These are phyloP conservation scores for Acanthacorydalis orientalis DNA, from an alignment of 2,888 invertebrate genomes.

Conservation along the genomic window DNA sequence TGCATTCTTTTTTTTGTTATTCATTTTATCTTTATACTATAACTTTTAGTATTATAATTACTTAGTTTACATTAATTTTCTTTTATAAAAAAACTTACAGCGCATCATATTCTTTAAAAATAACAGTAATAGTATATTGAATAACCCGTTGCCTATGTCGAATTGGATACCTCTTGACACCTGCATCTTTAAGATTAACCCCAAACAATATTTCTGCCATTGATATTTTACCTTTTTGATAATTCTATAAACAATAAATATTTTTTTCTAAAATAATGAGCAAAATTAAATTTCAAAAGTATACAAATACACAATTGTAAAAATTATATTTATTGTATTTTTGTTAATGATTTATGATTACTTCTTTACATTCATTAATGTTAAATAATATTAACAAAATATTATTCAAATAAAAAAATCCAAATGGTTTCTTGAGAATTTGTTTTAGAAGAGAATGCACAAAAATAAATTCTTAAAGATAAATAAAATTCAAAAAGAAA, in stretches of 20 bases:
- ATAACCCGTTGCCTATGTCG: slow-evolving; percentile 69
- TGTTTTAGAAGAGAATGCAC: too few relatives aligned
- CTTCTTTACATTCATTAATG: too few relatives aligned
- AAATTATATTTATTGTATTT: too few relatives aligned
- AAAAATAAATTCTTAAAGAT: too few relatives aligned
- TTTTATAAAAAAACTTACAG: slow-evolving; percentile 33
- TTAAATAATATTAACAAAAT: too few relatives aligned
- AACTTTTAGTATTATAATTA: slow-evolving; percentile 6
- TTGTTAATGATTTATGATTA: too few relatives aligned
- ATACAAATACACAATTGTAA: background rate
- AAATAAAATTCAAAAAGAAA: too few relatives aligned
- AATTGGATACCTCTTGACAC: slow-evolving; percentile 75
- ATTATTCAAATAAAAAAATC: too few relatives aligned
- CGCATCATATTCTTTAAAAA: slow-evolving; percentile 62
- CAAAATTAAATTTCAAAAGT: background rate
- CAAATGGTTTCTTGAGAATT: too few relatives aligned
- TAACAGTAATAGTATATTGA: slow-evolving; percentile 79
- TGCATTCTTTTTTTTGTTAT: too few relatives aligned
- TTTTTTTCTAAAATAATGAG: background rate
- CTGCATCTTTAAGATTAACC: slow-evolving; percentile 76
- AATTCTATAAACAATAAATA: slow-evolving; percentile 46
- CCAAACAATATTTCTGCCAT: slow-evolving; percentile 85
- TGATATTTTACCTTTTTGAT: slow-evolving; percentile 71
- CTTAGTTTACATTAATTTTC: background rate
- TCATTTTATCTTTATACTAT: background rate